Evolutionary conservation across 2,888 invertebrate genomes (phyloP).

Genomic region (Spodoptera exigua): DNA sequence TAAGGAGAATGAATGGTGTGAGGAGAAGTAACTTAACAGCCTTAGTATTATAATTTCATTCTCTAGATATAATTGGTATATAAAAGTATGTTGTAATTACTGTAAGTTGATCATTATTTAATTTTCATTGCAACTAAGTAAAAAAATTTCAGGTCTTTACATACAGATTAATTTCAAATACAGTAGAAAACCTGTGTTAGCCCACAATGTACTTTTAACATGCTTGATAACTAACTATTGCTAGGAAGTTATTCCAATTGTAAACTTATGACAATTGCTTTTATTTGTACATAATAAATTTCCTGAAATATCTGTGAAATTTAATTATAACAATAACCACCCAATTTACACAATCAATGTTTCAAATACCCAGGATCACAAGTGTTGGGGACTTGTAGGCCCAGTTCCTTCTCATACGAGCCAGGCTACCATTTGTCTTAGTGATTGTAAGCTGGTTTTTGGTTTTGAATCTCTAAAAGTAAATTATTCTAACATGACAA

Average conservation of each 20-base stretch:
- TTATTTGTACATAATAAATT: slow-evolving; percentile 49
- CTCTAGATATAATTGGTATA: slow-evolving; percentile 50
- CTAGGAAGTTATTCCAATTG: slow-evolving; percentile 11
- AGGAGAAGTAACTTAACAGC: slow-evolving; percentile 91
- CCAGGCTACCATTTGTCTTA: no score
- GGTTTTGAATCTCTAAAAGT: no score
- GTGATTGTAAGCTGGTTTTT: no score
- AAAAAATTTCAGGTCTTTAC: slow-evolving; percentile 28
- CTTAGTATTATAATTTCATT: slow-evolving; percentile 49
- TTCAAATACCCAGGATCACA: no score
- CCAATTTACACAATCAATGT: background rate
- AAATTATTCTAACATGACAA: no score
- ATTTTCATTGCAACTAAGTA: slow-evolving; percentile 15
- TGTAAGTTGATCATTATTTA: slow-evolving; percentile 44
- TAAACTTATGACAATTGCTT: slow-evolving; percentile 24
- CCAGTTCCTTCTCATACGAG: no score
- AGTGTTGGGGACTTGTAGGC: no score
- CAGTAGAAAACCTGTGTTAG: slow-evolving; percentile 15
- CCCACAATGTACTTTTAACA: slow-evolving; percentile 11
- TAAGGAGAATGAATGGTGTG: slow-evolving; percentile 98
- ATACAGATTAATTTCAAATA: slow-evolving; percentile 6
- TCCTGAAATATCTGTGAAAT: slow-evolving; percentile 31
- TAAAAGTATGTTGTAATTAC: slow-evolving; percentile 47
- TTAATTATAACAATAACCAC: slow-evolving; percentile 11
- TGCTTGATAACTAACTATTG: slow-evolving; percentile 18